These are phyloP conservation scores for Peromyscus eremicus DNA, from an alignment of 2,797 vertebrate genomes.

Conservation along the genomic window DNA sequence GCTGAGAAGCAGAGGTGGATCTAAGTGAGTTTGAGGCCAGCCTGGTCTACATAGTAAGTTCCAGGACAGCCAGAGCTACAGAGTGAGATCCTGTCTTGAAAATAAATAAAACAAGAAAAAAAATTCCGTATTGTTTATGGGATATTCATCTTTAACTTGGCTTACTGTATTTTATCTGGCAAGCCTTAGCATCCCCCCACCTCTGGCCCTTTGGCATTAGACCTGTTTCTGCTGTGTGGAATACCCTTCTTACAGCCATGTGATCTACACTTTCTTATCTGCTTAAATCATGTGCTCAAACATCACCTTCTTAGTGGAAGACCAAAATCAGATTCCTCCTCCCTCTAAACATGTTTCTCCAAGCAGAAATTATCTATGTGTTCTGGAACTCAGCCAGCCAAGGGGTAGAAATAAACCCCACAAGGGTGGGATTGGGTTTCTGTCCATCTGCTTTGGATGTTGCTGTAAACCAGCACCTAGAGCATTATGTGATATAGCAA, in stretches of 20 bases:
- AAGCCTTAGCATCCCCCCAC: no score
- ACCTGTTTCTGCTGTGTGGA: no score
- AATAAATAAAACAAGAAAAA: no score
- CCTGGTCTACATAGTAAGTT: no score
- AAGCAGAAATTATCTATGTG: background rate
- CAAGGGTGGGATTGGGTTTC: background rate
- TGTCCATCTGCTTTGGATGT: background rate
- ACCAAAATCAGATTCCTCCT: background rate
- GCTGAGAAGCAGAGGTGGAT: background rate
- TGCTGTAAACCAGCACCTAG: background rate
- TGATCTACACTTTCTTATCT: background rate
- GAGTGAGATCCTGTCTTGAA: no score
- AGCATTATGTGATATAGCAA: background rate
- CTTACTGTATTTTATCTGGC: background rate
- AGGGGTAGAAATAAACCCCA: background rate
- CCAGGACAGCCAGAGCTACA: no score
- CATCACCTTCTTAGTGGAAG: background rate
- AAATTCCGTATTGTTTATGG: background rate
- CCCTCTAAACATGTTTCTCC: background rate
- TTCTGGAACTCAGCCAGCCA: background rate
- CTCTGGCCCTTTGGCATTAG: background rate
- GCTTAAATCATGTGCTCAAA: background rate
- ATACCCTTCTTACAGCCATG: background rate
- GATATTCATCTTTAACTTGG: background rate
- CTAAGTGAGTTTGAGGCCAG: no score